A percentile compares a stretch with the other conserved stretches of the same genome.
Evolutionary conservation across 2,888 invertebrate genomes (phyloP).

Genomic region (Odontocerum albicorne): DNA sequence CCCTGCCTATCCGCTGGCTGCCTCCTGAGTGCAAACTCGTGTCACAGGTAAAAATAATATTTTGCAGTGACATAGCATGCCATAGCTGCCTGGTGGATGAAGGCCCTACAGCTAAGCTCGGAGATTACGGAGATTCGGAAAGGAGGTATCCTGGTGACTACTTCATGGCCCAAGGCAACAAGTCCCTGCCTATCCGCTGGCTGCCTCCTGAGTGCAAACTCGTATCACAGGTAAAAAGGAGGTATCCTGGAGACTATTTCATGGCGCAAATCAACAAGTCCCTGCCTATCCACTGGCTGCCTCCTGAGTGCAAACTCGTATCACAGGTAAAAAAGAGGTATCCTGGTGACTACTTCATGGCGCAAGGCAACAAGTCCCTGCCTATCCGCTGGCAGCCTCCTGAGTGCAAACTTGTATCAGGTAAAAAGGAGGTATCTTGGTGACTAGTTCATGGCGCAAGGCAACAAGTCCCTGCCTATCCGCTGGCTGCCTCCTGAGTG

Average conservation of each 20-base stretch:
- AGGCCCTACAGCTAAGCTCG: slow-evolving; percentile 68
- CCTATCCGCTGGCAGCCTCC: slow-evolving; percentile 77
- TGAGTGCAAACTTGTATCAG: too few relatives aligned
- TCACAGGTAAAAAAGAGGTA: slow-evolving; percentile 48
- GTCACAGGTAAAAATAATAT: slow-evolving; percentile 36
- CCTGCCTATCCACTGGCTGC: slow-evolving; percentile 73
- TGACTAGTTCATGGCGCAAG: too few relatives aligned
- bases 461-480: slow-evolving; percentile 63
- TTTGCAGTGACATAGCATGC: slow-evolving; percentile 68
- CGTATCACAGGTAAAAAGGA: slow-evolving; percentile 40
- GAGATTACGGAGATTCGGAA: slow-evolving; percentile 69
- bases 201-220: slow-evolving; percentile 70
- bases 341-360: slow-evolving; percentile 67
- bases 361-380: slow-evolving; percentile 57
- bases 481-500: slow-evolving; percentile 77
- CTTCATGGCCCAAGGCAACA: slow-evolving; percentile 59
- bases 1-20: slow-evolving; percentile 73
- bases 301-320: slow-evolving; percentile 65
- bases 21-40: slow-evolving; percentile 67
- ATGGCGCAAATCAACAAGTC: too few relatives aligned
- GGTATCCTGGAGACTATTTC: too few relatives aligned
- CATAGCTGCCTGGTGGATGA: slow-evolving; percentile 73
- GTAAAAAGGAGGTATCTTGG: too few relatives aligned
- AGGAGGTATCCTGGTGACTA: slow-evolving; percentile 65
- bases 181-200: slow-evolving; percentile 70